Percentiles rank a stretch among this genome's conserved stretches.
phyloP scores from a whole-genome alignment of 2,113 vertebrate genomes.

The Myiozetetes cayanensis region DNA sequence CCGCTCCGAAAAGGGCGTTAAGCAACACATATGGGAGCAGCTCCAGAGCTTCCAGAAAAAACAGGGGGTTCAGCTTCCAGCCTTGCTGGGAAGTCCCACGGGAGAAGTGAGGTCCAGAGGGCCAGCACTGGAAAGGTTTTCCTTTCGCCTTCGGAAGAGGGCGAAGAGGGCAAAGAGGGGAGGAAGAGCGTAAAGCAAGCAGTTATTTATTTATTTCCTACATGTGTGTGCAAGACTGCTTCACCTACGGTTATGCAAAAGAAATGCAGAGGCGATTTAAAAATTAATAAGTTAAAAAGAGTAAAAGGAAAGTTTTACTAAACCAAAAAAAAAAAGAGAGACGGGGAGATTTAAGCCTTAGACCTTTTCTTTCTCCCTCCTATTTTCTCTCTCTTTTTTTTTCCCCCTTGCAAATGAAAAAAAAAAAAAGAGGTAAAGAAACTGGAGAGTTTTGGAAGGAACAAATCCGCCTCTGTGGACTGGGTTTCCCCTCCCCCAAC shows the following conservation, averaged over 20 bases:
- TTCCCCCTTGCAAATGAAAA: not conserved
- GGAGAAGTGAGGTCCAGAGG: not conserved
- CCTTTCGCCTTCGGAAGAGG: not conserved
- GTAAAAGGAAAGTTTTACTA: not conserved
- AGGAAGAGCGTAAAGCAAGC: not conserved
- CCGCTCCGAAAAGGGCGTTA: conserved; percentile 38
- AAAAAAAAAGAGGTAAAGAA: conserved; percentile 65
- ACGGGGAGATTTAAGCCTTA: conserved; percentile 27
- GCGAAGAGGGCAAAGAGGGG: not conserved
- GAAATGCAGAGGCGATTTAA: conserved; percentile 29
- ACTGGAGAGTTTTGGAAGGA: conserved; percentile 79
- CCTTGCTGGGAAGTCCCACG: not conserved
- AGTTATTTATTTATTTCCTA: conserved; percentile 55
- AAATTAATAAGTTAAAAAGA: not conserved
- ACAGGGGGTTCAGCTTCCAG: not conserved
- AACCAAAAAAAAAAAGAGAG: not conserved
- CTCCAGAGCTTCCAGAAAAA: not conserved
- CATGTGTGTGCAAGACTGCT: conserved; percentile 54
- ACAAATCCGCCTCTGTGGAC: conserved; percentile 84
- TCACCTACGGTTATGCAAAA: conserved; percentile 61
- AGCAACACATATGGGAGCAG: conserved; percentile 19
- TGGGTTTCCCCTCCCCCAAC: conserved; percentile 86
- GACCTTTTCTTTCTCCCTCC: not conserved
- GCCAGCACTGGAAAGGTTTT: not conserved
- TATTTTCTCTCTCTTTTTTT: not conserved